phyloP scores from a whole-genome alignment of 2,113 vertebrate genomes.

The Larimichthys polyactis region DNA sequence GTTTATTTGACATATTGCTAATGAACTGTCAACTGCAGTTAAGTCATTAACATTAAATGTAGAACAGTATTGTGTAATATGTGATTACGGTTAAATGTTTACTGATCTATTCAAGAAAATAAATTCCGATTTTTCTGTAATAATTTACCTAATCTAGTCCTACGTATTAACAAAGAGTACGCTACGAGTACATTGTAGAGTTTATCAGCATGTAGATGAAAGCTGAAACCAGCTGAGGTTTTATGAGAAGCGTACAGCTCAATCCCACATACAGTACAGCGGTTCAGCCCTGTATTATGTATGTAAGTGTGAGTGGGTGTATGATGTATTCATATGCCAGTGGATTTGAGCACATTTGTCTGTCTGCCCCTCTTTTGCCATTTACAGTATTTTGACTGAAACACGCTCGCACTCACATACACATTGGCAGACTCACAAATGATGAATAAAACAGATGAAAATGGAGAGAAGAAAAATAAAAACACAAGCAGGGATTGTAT shows the following conservation, averaged over 20 bases:
- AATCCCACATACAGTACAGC: slow-evolving; percentile 66
- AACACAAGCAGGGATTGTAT: slow-evolving; percentile 54
- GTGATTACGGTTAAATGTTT: slow-evolving; percentile 44
- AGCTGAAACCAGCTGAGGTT: slow-evolving; percentile 63
- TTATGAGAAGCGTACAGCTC: slow-evolving; percentile 49
- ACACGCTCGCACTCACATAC: slow-evolving; percentile 32
- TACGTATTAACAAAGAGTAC: slow-evolving; percentile 51
- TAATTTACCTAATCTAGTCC: slow-evolving; percentile 46
- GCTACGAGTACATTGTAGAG: slow-evolving; percentile 34
- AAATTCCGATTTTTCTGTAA: slow-evolving; percentile 54
- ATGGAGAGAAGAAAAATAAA: slow-evolving; percentile 13
- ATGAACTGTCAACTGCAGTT: slow-evolving; percentile 45
- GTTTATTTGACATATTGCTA: slow-evolving; percentile 46
- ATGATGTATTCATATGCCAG: slow-evolving; percentile 64
- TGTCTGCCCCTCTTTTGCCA: slow-evolving; percentile 55
- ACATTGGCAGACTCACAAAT: slow-evolving; percentile 34
- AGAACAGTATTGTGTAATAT: slow-evolving; percentile 53
- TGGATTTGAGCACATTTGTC: slow-evolving; percentile 65
- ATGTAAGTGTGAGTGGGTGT: slow-evolving; percentile 64
- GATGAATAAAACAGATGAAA: slow-evolving; percentile 38
- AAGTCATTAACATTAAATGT: slow-evolving; percentile 43
- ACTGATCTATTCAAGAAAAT: slow-evolving; percentile 63
- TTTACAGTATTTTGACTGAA: slow-evolving; percentile 53
- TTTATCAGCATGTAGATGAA: slow-evolving; percentile 53
- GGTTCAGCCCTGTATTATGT: slow-evolving; percentile 67